Evolutionary conservation across 2,113 vertebrate genomes (phyloP).

Genomic region (Leucosticte australis): DNA sequence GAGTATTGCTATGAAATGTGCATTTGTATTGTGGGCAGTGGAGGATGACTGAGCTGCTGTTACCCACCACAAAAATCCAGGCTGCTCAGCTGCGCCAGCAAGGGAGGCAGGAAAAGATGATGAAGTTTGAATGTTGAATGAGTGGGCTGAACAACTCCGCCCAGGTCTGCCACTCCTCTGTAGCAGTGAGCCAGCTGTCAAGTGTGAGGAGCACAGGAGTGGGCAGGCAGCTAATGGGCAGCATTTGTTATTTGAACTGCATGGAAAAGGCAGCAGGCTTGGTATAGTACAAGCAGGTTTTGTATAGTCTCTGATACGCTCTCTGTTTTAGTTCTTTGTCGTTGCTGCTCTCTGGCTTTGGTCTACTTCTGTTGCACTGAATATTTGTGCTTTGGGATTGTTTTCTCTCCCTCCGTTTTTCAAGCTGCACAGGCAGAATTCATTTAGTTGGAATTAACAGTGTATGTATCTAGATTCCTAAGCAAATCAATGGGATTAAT

Average conservation of each 20-base stretch:
- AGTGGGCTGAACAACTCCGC: background rate
- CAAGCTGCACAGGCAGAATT: background rate
- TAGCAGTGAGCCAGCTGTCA: background rate
- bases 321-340: background rate
- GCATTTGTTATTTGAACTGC: background rate
- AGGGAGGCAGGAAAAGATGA: background rate
- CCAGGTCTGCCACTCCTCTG: background rate
- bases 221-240: background rate
- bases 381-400: background rate
- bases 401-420: background rate
- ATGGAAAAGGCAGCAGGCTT: background rate
- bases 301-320: background rate
- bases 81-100: background rate
- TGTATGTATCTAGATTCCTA: background rate
- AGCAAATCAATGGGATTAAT: background rate
- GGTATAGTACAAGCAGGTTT: background rate
- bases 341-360: background rate
- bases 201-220: background rate
- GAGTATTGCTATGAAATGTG: background rate
- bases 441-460: background rate
- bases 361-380: background rate
- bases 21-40: background rate
- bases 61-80: background rate
- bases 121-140: background rate
- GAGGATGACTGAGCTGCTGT: background rate